Conservation (phyloP, 2,797 vertebrate species). For the Rhinatrema bivittatum region DNA sequence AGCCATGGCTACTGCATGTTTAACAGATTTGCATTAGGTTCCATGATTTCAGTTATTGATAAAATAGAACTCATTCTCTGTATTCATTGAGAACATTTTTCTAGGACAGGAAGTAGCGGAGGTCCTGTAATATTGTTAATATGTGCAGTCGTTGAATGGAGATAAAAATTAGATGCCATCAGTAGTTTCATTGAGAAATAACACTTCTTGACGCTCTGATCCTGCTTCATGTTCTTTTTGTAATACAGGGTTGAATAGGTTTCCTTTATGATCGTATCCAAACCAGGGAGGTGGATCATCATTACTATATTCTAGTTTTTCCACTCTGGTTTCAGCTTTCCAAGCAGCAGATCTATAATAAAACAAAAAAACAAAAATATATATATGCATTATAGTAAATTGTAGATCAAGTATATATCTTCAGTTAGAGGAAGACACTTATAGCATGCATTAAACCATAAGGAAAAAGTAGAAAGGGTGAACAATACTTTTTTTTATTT, state of each 20-base stretch:
- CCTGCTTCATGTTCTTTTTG: constrained; percentile 7
- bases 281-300: constrained; percentile 51
- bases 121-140: constrained; percentile 1
- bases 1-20: no score
- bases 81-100: neutral
- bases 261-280: constrained; percentile 29
- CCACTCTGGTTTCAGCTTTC: constrained; percentile 45
- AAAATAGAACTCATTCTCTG: no score
- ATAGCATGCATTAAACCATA: no score
- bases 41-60: no score
- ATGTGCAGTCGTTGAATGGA: neutral
- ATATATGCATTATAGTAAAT: no score
- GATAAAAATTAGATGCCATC: neutral
- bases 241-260: constrained; percentile 1
- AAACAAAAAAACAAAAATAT: neutral
- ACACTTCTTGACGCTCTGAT: constrained; percentile 8
- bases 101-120: constrained; percentile 2
- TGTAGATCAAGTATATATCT: no score
- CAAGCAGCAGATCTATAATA: constrained; percentile 53
- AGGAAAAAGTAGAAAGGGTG: no score
- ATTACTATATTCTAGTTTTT: constrained; percentile 55
- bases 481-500: no score
- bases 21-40: no score
- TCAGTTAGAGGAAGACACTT: no score
- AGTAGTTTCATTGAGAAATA: neutral